Evolutionary conservation across 53 echinoderm and acorn worm species (phyloP), one percentile per base, ranked within the genome.

Genomic region (Henricia sp.): DNA sequence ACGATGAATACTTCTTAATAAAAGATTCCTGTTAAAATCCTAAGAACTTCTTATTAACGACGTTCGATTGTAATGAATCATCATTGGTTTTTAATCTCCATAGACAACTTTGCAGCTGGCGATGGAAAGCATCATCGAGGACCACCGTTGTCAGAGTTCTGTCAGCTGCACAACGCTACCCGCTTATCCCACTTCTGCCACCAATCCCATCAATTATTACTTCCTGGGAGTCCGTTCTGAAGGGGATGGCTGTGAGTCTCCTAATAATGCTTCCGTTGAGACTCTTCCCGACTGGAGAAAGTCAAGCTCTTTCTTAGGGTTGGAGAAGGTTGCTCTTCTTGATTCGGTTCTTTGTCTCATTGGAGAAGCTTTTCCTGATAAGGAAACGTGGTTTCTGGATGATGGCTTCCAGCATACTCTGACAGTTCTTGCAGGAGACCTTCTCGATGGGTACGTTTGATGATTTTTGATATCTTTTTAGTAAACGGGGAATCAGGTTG

Each of bases 171-270:
- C 40, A 27, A 8, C 26, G n/a, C n/a, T n/a, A 37, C 38, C 21
- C 35, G 28, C 41, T 13, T 38, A 56, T 42, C 56, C 39, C 40
- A 37, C 37, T 10, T 3, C 56, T 59, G 42, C n/a, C 6, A 54
- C 48, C 37, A 48, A 28, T 43, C 65, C 33, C 0, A 51, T 1
- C 37, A 6, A 30, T 12, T 10, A 82, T 17, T 11, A 48, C 30
- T 5, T 28, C 57, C 68, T 89, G 41, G 86, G 86, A 9, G 89
- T 76, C 29, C 55, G 92, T 12, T 85, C 86, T 1, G 82, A 77
- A 6, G 92, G 86, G 42, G 89, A 89, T 55, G 87, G 87, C 21
- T 87, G 74, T 12, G 88, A 91, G 37, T 25, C 46, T 54, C 68
- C 75, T 16, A 72, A 16, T 19, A 25, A 4, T n/a, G 34, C 38